A percentile compares a stretch with the other conserved stretches of the same genome.
Evolutionary conservation across 1,140 invertebrate species (phyloP).

Genomic region (Drosophila burlai): DNA sequence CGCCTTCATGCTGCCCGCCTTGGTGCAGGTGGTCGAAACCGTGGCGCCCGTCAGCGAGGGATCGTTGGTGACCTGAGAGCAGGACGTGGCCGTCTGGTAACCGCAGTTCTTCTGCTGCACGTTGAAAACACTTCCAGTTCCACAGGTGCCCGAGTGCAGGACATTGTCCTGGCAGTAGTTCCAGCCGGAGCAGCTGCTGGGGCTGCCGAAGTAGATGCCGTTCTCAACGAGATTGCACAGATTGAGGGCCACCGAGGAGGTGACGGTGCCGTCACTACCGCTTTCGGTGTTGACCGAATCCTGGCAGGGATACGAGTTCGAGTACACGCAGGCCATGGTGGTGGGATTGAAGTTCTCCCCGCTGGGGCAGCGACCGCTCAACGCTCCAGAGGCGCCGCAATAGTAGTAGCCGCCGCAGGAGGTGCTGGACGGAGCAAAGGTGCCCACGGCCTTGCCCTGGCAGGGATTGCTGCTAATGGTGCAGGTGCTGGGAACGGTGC

Average conservation of each 20-base stretch:
- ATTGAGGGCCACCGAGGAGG: constrained; percentile 30
- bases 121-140: constrained; percentile 23
- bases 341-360: constrained; percentile 55
- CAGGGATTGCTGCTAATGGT: constrained; percentile 28
- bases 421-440: constrained; percentile 19
- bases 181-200: constrained; percentile 47
- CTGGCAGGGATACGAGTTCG: constrained; percentile 28
- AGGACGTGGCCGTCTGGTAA: constrained; percentile 25
- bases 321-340: constrained; percentile 40
- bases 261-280: not conserved
- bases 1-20: constrained; percentile 6
- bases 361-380: constrained; percentile 39
- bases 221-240: constrained; percentile 48
- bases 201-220: constrained; percentile 50
- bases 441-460: constrained; percentile 25
- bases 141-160: constrained; percentile 34
- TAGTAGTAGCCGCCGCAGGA: constrained; percentile 58
- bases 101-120: constrained; percentile 33
- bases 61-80: constrained; percentile 62
- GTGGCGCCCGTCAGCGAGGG: constrained; percentile 20
- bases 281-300: not conserved
- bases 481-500: constrained; percentile 10
- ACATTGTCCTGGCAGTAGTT: constrained; percentile 41
- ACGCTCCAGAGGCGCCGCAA: constrained; percentile 36
- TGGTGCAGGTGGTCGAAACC: constrained; percentile 19